Evolutionary conservation across 35 echinoderm and acorn worm genomes (phyloP).

Genomic region (Strongylocentrotus purpuratus): DNA sequence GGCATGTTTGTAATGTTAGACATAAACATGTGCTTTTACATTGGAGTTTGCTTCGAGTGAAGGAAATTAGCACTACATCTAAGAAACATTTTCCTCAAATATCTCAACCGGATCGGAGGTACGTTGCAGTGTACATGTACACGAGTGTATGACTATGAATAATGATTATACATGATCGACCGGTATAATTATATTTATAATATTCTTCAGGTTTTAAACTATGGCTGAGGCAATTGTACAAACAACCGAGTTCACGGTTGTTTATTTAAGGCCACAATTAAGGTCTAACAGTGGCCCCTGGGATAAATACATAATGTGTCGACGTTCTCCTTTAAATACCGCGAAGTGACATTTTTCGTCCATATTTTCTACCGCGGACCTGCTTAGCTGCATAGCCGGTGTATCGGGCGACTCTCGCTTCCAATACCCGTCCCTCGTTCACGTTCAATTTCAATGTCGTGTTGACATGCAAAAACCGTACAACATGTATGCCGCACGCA

Average conservation of each 20-base stretch:
- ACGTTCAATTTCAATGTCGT: slow-evolving; percentile 36
- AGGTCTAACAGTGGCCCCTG: background rate
- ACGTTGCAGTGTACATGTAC: too few species aligned
- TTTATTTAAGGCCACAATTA: background rate
- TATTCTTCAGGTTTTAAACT: background rate
- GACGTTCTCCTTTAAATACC: background rate
- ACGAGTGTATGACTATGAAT: too few species aligned
- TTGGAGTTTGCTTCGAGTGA: too few species aligned
- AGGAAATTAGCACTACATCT: too few species aligned
- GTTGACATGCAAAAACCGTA: slow-evolving; percentile 29
- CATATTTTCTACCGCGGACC: background rate
- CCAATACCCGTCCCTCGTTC: background rate
- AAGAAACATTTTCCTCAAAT: too few species aligned
- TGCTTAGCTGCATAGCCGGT: background rate
- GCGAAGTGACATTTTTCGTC: background rate
- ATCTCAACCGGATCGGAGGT: too few species aligned
- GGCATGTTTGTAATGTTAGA: too few species aligned
- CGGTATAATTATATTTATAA: too few species aligned
- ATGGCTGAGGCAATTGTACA: background rate
- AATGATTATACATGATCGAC: too few species aligned
- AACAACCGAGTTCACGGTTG: background rate
- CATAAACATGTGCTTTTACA: too few species aligned
- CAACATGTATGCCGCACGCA: background rate
- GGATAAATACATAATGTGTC: background rate
- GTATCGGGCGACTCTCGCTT: background rate